These are phyloP conservation scores for Drosophila miranda DNA, from an alignment of 1,140 invertebrate genomes.

Conservation along the genomic window DNA sequence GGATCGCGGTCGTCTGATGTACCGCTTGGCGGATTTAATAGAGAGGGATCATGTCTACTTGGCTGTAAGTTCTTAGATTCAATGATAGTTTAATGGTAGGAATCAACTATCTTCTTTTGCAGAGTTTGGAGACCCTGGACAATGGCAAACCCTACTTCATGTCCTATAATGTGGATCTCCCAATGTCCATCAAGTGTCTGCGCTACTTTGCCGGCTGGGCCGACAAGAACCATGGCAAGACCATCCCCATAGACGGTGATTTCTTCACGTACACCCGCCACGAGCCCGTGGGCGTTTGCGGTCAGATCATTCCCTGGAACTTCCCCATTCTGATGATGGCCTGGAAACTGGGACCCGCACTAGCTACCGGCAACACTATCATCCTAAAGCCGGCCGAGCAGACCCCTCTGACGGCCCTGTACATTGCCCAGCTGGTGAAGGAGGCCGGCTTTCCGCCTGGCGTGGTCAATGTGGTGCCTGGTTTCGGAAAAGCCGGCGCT, in stretches of 20 bases:
- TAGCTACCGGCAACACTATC: conserved; percentile 94
- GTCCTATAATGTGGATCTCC: conserved; percentile 89
- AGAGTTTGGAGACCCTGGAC: conserved; percentile 97
- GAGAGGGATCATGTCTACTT: conserved; percentile 90
- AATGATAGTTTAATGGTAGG: too few species aligned
- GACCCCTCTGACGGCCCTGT: conserved; percentile 96
- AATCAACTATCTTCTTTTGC: not conserved
- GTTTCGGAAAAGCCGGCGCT: conserved; percentile 93
- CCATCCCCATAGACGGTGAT: conserved; percentile 94
- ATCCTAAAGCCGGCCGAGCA: conserved; percentile 98
- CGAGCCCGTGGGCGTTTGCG: conserved; percentile 98
- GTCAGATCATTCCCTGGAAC: conserved; percentile 99
- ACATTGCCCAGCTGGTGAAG: conserved; percentile 92
- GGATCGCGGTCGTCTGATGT: conserved; percentile 89
- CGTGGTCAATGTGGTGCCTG: conserved; percentile 95
- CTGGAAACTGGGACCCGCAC: conserved; percentile 97
- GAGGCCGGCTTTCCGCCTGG: conserved; percentile 94
- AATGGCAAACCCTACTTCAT: conserved; percentile 95
- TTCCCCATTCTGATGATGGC: conserved; percentile 97
- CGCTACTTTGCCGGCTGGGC: conserved; percentile 91
- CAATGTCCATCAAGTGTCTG: conserved; percentile 86
- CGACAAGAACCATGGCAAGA: conserved; percentile 84
- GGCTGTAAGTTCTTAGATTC: conserved; percentile 85
- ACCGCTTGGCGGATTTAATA: conserved; percentile 92
- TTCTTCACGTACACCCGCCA: conserved; percentile 95